These are phyloP conservation scores for Anoplius nigerrimus DNA, from an alignment of 2,888 invertebrate species.

Conservation along the genomic window DNA sequence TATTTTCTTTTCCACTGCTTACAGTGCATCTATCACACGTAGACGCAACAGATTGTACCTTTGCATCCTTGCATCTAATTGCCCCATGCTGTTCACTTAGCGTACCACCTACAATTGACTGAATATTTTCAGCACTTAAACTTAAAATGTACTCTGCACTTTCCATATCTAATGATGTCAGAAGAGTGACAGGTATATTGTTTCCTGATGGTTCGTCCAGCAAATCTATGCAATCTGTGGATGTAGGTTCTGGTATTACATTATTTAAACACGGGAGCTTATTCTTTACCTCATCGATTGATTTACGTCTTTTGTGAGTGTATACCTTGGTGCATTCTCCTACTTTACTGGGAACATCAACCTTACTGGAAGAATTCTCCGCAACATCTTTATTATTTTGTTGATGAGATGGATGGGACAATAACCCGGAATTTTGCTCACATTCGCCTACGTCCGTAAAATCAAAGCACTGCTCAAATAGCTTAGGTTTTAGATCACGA, in stretches of 20 bases:
- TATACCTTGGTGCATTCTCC: constrained; percentile 71
- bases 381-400: constrained; percentile 36
- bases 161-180: constrained; percentile 65
- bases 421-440: constrained; percentile 32
- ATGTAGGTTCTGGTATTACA: constrained; percentile 35
- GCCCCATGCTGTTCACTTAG: constrained; percentile 48
- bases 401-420: constrained; percentile 36
- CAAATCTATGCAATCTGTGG: constrained; percentile 66
- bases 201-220: constrained; percentile 61
- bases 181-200: constrained; percentile 63
- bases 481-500: constrained; percentile 45
- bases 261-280: constrained; percentile 37
- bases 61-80: constrained; percentile 28
- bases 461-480: constrained; percentile 65
- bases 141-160: constrained; percentile 67
- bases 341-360: constrained; percentile 50
- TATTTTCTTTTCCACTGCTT: constrained; percentile 42
- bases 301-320: constrained; percentile 67
- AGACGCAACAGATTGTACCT: constrained; percentile 15
- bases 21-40: constrained; percentile 35
- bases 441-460: constrained; percentile 46
- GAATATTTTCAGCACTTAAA: constrained; percentile 64
- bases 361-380: constrained; percentile 37
- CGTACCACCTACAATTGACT: constrained; percentile 63
- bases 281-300: constrained; percentile 51